These are phyloP conservation scores for Machaerirhynchus nigripectus DNA, from an alignment of 2,113 vertebrate genomes.

Conservation along the genomic window DNA sequence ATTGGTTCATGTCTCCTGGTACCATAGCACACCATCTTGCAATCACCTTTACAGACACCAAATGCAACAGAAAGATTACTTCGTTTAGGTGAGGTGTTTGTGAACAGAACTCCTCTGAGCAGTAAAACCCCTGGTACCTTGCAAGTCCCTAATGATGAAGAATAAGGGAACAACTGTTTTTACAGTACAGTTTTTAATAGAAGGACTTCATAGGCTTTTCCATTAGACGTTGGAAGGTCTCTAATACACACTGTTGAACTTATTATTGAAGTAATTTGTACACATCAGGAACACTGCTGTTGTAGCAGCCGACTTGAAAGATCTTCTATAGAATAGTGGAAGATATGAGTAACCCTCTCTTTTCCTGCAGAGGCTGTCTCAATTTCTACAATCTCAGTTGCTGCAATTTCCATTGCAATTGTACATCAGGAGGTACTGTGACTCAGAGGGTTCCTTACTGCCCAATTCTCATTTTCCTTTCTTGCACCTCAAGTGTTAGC, in stretches of 20 bases:
- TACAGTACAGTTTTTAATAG: too few relatives aligned
- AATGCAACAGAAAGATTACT: background rate
- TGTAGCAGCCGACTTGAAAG: background rate
- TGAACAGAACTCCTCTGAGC: background rate
- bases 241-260: background rate
- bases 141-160: background rate
- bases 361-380: background rate
- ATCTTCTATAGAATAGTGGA: background rate
- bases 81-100: background rate
- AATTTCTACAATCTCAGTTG: background rate
- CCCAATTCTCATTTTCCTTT: background rate
- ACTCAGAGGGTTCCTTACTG: background rate
- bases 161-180: background rate
- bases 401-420: background rate
- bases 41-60: background rate
- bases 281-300: background rate
- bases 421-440: background rate
- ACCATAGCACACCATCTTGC: background rate
- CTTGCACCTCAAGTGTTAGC: background rate
- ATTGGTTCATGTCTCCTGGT: background rate
- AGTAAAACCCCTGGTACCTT: background rate
- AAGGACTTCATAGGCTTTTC: background rate
- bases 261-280: slow-evolving; percentile 2
- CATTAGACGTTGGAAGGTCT: background rate
- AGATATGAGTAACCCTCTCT: background rate